These are phyloP conservation scores for Puma concolor DNA, from an alignment of 2,113 vertebrate species.

Conservation along the genomic window DNA sequence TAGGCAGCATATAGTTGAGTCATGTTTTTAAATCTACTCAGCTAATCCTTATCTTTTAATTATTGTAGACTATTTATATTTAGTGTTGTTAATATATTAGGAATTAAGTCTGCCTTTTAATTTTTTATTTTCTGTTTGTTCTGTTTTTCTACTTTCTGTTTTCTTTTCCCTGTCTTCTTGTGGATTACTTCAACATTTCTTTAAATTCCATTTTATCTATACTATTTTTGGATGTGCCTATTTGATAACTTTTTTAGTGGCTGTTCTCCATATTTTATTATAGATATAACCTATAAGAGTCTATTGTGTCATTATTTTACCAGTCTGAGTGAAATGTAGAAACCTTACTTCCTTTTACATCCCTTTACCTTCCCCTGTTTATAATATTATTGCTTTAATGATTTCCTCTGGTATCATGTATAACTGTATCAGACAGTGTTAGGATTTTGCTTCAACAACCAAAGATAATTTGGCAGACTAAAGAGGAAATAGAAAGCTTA, in stretches of 20 bases:
- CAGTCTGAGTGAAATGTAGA: background rate
- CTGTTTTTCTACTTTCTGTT: background rate
- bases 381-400: background rate
- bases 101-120: background rate
- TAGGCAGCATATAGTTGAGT: background rate
- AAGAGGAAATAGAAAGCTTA: background rate
- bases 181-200: background rate
- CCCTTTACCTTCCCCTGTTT: background rate
- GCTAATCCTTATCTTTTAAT: background rate
- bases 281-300: background rate
- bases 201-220: background rate
- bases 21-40: background rate
- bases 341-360: background rate
- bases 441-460: background rate
- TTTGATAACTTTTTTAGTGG: background rate
- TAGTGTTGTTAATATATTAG: background rate
- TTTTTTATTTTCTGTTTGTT: background rate
- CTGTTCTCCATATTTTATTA: background rate
- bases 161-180: background rate
- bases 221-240: background rate
- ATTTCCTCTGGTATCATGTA: background rate
- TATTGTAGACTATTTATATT: background rate
- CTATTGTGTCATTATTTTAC: background rate
- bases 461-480: background rate
- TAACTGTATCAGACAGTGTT: background rate